Evolutionary conservation across 2,888 invertebrate species (phyloP).

Genomic region (Minunthozetes semirufus): DNA sequence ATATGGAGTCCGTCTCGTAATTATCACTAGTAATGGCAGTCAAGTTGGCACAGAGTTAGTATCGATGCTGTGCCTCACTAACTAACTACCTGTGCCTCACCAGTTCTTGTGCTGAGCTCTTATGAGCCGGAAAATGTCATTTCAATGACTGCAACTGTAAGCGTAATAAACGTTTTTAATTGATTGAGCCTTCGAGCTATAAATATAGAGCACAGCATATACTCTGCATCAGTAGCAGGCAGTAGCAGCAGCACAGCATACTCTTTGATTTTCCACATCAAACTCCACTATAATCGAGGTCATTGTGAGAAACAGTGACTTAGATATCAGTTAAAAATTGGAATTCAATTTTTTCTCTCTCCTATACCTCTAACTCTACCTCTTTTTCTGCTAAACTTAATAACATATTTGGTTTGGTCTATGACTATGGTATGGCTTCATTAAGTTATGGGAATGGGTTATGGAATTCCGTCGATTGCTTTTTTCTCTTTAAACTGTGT

Average conservation of each 20-base stretch:
- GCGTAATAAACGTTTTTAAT: slow-evolving; percentile 14
- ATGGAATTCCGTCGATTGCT: background rate
- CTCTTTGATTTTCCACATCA: background rate
- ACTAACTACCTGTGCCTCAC: slow-evolving; percentile 1
- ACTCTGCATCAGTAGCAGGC: too few species aligned
- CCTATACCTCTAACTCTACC: too few species aligned
- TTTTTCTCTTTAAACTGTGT: background rate
- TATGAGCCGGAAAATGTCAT: slow-evolving; percentile 23
- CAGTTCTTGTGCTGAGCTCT: background rate
- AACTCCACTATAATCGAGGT: slow-evolving; percentile 9
- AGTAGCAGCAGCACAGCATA: too few species aligned
- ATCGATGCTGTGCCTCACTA: too few species aligned
- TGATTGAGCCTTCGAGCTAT: slow-evolving; percentile 17
- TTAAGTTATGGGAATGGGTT: background rate
- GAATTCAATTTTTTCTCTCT: background rate
- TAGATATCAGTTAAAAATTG: background rate
- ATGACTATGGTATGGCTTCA: too few species aligned
- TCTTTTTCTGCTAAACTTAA: background rate
- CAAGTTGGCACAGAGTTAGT: too few species aligned
- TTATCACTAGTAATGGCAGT: background rate
- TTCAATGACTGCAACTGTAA: background rate
- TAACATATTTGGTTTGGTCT: slow-evolving; percentile 20
- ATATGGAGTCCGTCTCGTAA: background rate
- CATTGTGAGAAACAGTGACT: slow-evolving; percentile 19
- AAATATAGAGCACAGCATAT: slow-evolving; percentile 1